phyloP scores from a whole-genome alignment of 2,113 vertebrate species.

The Lipophrys pholis region DNA sequence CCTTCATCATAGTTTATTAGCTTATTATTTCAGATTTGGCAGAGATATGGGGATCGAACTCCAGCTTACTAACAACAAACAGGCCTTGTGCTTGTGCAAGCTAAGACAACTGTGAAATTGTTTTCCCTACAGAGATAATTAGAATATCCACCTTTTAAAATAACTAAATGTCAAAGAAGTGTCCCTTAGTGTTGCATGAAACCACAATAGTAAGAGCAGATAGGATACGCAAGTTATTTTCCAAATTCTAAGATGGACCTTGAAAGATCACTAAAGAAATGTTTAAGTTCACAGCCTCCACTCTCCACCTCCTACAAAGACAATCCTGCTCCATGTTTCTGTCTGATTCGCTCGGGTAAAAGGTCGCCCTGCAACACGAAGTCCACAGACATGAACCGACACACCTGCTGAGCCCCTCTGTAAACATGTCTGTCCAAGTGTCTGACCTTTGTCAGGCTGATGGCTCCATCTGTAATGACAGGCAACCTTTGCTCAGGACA shows the following conservation, averaged over 20 bases:
- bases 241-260: conserved; percentile 14
- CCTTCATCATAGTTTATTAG: conserved; percentile 12
- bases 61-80: not conserved
- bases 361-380: conserved; percentile 25
- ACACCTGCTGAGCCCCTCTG: conserved; percentile 54
- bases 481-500: conserved; percentile 63
- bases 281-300: conserved; percentile 4
- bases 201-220: no score
- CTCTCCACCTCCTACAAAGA: not conserved
- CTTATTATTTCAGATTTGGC: conserved; percentile 7
- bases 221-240: conserved; percentile 5
- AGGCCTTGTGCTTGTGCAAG: no score
- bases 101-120: no score
- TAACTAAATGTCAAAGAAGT: no score
- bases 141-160: no score
- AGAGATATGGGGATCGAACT: not conserved
- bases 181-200: no score
- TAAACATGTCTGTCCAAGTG: conserved; percentile 41
- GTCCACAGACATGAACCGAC: conserved; percentile 38
- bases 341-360: conserved; percentile 57
- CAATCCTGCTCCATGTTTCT: conserved; percentile 32
- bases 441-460: conserved; percentile 69
- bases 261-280: conserved; percentile 18
- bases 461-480: conserved; percentile 52
- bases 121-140: no score